Evolutionary conservation across 2,888 invertebrate species (phyloP).

Genomic region (Athalia circularis): DNA sequence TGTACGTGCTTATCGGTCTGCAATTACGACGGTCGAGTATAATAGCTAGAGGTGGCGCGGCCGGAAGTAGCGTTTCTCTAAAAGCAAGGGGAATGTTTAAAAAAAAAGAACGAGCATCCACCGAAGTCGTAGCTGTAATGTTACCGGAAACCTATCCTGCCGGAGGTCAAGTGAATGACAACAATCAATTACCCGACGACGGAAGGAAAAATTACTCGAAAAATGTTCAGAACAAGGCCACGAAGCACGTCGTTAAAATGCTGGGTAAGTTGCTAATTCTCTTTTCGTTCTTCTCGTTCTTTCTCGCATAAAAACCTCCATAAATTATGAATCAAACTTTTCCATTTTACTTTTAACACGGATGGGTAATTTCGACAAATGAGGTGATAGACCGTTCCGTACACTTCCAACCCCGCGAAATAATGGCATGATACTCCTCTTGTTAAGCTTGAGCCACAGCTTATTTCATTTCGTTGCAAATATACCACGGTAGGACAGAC

Average conservation of each 20-base stretch:
- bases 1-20: slow-evolving; percentile 76
- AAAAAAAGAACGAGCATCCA: slow-evolving; percentile 29
- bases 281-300: background rate
- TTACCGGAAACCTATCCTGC: slow-evolving; percentile 16
- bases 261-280: slow-evolving; percentile 74
- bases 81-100: slow-evolving; percentile 61
- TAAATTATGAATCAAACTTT: background rate
- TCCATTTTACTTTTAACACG: background rate
- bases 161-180: slow-evolving; percentile 6
- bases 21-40: slow-evolving; percentile 71
- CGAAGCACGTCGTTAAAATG: slow-evolving; percentile 77
- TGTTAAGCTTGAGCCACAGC: too few species aligned
- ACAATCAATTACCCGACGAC: slow-evolving; percentile 64
- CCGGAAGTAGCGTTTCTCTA: slow-evolving; percentile 69
- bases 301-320: background rate
- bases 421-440: too few species aligned
- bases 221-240: slow-evolving; percentile 68
- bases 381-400: too few species aligned
- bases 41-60: slow-evolving; percentile 62
- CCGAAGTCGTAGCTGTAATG: slow-evolving; percentile 36
- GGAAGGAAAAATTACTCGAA: slow-evolving; percentile 72
- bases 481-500: too few species aligned
- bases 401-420: too few species aligned
- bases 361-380: too few species aligned
- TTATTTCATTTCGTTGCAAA: too few species aligned